phyloP scores from a whole-genome alignment of 2,888 invertebrate species.

The Mimas tiliae region DNA sequence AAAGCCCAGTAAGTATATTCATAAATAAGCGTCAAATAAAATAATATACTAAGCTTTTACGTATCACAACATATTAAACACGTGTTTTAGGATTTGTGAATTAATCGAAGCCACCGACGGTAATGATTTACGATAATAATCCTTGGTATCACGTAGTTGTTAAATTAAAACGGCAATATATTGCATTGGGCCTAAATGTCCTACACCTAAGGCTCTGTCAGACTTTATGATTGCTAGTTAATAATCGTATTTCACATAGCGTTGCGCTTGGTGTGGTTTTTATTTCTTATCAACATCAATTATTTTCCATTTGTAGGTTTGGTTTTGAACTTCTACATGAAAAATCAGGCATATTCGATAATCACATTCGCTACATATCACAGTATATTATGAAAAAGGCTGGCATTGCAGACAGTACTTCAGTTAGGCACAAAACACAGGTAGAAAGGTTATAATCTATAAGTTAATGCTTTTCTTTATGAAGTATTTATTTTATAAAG shows the following conservation, averaged over 20 bases:
- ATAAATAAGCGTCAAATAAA: no score
- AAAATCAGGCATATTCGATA: conserved; percentile 73
- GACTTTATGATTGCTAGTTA: no score
- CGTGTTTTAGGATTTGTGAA: no score
- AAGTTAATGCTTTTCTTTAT: not conserved
- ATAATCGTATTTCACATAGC: not conserved
- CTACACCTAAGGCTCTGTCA: no score
- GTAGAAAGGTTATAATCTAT: conserved; percentile 43
- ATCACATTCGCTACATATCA: conserved; percentile 74
- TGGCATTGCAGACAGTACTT: conserved; percentile 64
- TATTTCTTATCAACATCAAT: not conserved
- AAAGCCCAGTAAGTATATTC: conserved; percentile 77
- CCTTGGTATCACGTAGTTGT: no score
- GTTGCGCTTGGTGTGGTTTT: conserved; percentile 3
- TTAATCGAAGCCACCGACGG: no score
- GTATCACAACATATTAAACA: no score
- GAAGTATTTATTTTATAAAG: not conserved
- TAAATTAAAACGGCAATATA: no score
- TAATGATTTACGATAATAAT: no score
- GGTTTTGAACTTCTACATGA: conserved; percentile 80
- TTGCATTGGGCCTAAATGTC: no score
- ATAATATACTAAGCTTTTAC: no score
- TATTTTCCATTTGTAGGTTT: conserved; percentile 58
- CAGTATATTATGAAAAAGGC: conserved; percentile 76
- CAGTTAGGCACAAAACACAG: conserved; percentile 77